Evolutionary conservation across 2,797 vertebrate genomes (phyloP).

Genomic region (Eulemur rubriventer): DNA sequence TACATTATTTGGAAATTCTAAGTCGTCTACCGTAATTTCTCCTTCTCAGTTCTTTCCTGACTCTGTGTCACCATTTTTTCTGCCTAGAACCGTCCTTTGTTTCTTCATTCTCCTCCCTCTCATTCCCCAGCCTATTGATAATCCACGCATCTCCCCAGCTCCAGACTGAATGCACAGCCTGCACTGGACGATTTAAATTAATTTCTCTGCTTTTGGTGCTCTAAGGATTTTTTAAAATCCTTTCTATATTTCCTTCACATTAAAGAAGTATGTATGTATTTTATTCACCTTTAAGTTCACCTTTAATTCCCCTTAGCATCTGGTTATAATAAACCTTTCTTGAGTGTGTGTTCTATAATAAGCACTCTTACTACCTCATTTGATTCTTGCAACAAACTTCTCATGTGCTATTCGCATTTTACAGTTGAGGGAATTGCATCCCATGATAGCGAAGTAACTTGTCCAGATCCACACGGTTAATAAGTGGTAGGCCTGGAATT

Average conservation of each 20-base stretch:
- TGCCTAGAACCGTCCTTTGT: neutral
- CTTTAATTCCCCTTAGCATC: neutral
- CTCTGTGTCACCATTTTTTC: neutral
- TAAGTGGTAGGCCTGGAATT: neutral
- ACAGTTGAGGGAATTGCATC: neutral
- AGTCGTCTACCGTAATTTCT: neutral
- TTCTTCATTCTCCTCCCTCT: neutral
- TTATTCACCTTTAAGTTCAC: neutral
- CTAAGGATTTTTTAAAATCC: neutral
- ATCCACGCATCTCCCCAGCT: neutral
- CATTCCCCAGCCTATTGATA: neutral
- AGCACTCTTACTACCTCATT: neutral
- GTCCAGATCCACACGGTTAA: neutral
- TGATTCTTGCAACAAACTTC: neutral
- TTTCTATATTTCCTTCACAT: neutral
- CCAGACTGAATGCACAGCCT: neutral
- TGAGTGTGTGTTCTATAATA: neutral
- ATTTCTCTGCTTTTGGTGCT: neutral
- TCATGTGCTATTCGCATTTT: neutral
- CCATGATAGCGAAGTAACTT: neutral
- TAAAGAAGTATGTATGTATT: neutral
- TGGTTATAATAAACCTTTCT: neutral
- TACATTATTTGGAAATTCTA: neutral
- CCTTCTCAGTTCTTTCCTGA: neutral
- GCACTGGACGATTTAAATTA: neutral